These are phyloP conservation scores for Hormiphora californensis DNA, from an alignment of 37 sponge, comb jelly and placozoan species.

Conservation along the genomic window DNA sequence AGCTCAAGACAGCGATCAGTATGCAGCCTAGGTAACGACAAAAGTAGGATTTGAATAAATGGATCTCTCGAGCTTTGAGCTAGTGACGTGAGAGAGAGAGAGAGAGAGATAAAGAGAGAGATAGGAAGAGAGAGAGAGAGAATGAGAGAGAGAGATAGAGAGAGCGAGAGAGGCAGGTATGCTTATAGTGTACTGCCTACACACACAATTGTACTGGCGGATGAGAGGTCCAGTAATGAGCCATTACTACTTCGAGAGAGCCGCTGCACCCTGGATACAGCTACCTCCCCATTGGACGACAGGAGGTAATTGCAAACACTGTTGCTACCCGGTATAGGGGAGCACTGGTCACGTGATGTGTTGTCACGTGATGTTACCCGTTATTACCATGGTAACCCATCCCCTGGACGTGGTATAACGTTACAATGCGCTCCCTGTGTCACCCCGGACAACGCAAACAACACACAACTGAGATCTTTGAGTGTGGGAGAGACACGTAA, in stretches of 20 bases:
- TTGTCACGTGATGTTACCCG: too few species aligned
- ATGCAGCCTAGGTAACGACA: too few species aligned
- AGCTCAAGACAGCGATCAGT: too few species aligned
- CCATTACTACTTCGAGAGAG: slow-evolving; percentile 28
- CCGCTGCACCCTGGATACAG: not conserved
- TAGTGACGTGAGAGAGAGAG: not conserved
- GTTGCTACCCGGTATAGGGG: not conserved
- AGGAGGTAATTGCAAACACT: not conserved
- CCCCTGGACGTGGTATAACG: slow-evolving; percentile 13
- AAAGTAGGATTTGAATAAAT: too few species aligned
- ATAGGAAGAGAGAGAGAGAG: not conserved
- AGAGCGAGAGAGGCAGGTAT: too few species aligned
- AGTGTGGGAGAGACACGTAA: too few species aligned
- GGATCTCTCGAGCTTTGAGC: too few species aligned
- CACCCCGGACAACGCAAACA: too few species aligned
- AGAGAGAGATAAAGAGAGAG: not conserved
- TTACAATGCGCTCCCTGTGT: slow-evolving; percentile 54
- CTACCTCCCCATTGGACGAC: not conserved
- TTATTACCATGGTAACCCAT: slow-evolving; percentile 49
- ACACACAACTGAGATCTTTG: too few species aligned
- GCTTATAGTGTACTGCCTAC: too few species aligned
- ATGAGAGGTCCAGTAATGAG: slow-evolving; percentile 14
- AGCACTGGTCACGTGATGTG: too few species aligned
- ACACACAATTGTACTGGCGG: too few species aligned
- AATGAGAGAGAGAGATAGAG: not conserved